Evolutionary conservation across 1,140 invertebrate genomes (phyloP), one percentile per base, ranked within the genome.

Genomic region (Nephila pilipes): DNA sequence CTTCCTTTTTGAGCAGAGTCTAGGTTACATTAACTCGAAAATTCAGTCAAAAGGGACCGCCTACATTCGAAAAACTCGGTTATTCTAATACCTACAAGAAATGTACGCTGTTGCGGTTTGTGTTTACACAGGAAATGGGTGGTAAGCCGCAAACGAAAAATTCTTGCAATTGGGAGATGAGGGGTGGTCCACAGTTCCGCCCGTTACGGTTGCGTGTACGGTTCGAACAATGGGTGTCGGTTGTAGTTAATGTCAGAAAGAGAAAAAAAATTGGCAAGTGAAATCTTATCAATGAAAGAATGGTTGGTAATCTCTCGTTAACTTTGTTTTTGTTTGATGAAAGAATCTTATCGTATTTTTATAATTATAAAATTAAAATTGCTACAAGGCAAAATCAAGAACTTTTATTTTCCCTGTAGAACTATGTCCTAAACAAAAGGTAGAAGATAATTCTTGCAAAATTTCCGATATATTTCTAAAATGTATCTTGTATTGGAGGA

Each of bases 81-180:
- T 83, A 83, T 46, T 25, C 80, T 54, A 83, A 83, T 83, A 83
- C 38, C 80, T 18, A 54, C 80, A 25, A 29, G 22, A 8, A 46
- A 46, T 46, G 46, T 46, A 46, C 8, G 2, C 10, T 83, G 18
- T 46, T 20, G 57, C 20, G 54, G 32, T n/a, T 22, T 65, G 29
- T 14, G 60, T 58, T 32, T 8, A 58, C 25, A 46, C 85, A 63
- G 60, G 85, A 87, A 87, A 87, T 87, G 85, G 85, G 85, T 63
- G 85, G 58, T 12, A 36, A 69, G 65, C 85, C 85, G 58, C 85
- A 87, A n/a, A 12, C 25, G 18, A 79, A 79, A 29, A 79, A 25
- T 38, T 5, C 20, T 83, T 54, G 25, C n/a, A 18, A 10, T 32
- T 79, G n/a, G 29, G 8, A 80, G 36, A 85, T 54, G 60, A 58